Evolutionary conservation across 2,797 vertebrate genomes (phyloP).

Genomic region (Carduelis carduelis): DNA sequence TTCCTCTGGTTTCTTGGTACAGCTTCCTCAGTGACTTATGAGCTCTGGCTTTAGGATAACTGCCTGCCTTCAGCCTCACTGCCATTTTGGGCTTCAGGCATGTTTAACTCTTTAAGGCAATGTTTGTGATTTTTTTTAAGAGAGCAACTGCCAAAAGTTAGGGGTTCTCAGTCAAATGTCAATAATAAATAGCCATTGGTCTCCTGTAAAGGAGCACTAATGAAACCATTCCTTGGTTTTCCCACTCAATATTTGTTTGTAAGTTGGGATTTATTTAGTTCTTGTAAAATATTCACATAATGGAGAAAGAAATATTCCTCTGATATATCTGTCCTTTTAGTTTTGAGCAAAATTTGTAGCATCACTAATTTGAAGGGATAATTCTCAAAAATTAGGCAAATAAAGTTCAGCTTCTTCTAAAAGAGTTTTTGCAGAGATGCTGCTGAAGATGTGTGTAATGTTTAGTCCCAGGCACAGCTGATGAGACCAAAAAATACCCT

Average conservation of each 20-base stretch:
- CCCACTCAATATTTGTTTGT: neutral
- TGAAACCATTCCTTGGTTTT: neutral
- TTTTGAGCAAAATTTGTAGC: neutral
- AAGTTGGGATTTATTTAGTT: neutral
- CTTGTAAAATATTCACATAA: neutral
- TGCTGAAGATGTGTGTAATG: neutral
- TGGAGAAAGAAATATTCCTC: neutral
- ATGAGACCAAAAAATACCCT: fast-evolving
- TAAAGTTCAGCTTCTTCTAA: neutral
- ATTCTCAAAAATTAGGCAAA: neutral
- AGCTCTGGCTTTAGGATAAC: neutral
- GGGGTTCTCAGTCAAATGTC: neutral
- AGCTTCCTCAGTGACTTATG: neutral
- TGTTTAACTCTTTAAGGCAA: neutral
- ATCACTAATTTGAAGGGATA: neutral
- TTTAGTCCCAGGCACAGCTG: neutral
- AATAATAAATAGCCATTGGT: neutral
- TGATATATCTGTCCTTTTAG: neutral
- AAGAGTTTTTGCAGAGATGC: neutral
- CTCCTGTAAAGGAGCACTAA: neutral
- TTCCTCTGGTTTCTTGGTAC: neutral
- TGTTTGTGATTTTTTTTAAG: neutral
- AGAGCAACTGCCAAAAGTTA: neutral
- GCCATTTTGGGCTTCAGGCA: conserved; percentile 4
- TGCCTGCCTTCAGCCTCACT: neutral